phyloP scores from a whole-genome alignment of 2,888 invertebrate genomes.

The Drosophila incognita region DNA sequence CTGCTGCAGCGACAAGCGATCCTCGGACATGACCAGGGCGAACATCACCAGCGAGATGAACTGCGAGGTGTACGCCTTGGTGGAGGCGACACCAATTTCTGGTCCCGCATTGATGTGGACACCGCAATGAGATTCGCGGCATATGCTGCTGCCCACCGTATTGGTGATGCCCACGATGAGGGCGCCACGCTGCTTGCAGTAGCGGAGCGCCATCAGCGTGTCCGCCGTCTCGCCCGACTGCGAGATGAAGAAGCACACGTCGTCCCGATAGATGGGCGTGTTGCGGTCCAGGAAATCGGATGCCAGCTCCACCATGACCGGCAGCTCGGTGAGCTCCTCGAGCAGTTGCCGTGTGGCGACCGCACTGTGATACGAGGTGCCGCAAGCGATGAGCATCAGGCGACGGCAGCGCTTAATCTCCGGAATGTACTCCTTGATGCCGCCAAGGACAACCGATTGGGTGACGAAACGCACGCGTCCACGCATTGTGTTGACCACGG shows the following conservation, averaged over 20 bases:
- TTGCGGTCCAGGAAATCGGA: slow-evolving; percentile 98
- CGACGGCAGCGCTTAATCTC: slow-evolving; percentile 98
- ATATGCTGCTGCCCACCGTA: slow-evolving; percentile 99
- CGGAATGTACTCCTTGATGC: slow-evolving; percentile 98
- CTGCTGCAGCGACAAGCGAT: slow-evolving; percentile 95
- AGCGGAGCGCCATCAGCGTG: slow-evolving; percentile 95
- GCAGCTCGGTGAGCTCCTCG: slow-evolving; percentile 98
- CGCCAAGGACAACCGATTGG: slow-evolving; percentile 94
- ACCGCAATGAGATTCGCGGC: slow-evolving; percentile 99
- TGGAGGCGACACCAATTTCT: slow-evolving; percentile 99
- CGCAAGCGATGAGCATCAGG: slow-evolving; percentile 98
- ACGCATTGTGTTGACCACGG: slow-evolving; percentile 99
- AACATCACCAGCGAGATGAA: slow-evolving; percentile 99
- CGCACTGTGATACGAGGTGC: slow-evolving; percentile 99
- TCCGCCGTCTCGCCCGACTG: slow-evolving; percentile 99
- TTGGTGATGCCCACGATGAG: slow-evolving; percentile 99
- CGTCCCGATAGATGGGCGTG: slow-evolving; percentile 99
- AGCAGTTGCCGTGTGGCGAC: slow-evolving; percentile 97
- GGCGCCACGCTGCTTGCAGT: slow-evolving; percentile 98
- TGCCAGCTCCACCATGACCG: slow-evolving; percentile 99
- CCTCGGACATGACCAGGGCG: slow-evolving; percentile 98
- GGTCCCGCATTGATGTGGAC: slow-evolving; percentile 99
- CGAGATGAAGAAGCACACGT: slow-evolving; percentile 99
- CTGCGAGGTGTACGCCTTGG: slow-evolving; percentile 99
- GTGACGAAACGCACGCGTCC: slow-evolving; percentile 97